Evolutionary conservation across 2,113 vertebrate species (phyloP).

Genomic region (Stomatorhinus ivindoensis): DNA sequence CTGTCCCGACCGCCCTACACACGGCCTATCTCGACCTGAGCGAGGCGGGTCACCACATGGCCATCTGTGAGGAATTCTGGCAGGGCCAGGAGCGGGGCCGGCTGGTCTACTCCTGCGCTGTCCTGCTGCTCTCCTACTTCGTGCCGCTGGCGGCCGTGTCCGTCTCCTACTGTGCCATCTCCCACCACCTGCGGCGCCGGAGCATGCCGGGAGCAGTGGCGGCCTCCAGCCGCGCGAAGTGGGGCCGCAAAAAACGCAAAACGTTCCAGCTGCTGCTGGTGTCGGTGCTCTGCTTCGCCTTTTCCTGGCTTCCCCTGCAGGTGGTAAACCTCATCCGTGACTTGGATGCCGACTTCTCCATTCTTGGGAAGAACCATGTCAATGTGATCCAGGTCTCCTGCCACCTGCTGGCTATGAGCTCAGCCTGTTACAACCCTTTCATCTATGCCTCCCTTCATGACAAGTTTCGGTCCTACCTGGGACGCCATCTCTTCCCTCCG

Average conservation of each 20-base stretch:
- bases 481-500: constrained; percentile 42
- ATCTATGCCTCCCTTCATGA: constrained; percentile 69
- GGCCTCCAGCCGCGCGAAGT: constrained; percentile 53
- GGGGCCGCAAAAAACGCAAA: constrained; percentile 67
- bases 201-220: constrained; percentile 52
- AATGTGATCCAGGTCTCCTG: constrained; percentile 68
- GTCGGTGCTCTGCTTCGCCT: constrained; percentile 70
- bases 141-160: constrained; percentile 68
- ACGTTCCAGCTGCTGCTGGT: constrained; percentile 70
- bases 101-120: constrained; percentile 72
- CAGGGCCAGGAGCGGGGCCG: constrained; percentile 56
- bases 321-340: constrained; percentile 72
- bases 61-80: constrained; percentile 80
- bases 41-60: constrained; percentile 64
- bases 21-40: constrained; percentile 71
- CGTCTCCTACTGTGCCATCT: constrained; percentile 75
- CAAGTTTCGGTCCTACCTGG: constrained; percentile 63
- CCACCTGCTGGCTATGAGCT: constrained; percentile 70
- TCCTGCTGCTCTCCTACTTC: constrained; percentile 73
- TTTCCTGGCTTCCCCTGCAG: constrained; percentile 82
- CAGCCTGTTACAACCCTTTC: constrained; percentile 73
- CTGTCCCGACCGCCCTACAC: constrained; percentile 61
- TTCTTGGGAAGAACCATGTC: constrained; percentile 64
- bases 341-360: constrained; percentile 61
- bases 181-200: constrained; percentile 59